A percentile compares a stretch with the other conserved stretches of the same genome.
phyloP scores from a whole-genome alignment of 2,113 vertebrate genomes.

The Tor tambroides region DNA sequence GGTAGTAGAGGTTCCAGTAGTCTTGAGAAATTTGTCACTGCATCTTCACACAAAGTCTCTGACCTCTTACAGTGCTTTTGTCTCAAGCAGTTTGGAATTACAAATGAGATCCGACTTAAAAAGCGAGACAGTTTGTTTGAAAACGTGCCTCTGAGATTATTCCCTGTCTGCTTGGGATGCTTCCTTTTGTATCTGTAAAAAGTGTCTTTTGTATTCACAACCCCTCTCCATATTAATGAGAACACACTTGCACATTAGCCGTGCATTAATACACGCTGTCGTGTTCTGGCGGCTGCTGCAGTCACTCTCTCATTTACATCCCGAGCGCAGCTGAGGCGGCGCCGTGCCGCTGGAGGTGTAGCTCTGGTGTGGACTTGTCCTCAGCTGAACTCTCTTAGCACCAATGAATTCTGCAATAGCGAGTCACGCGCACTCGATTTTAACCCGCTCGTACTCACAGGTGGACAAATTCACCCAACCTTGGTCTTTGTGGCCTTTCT shows the following conservation, averaged over 20 bases:
- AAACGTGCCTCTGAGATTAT: constrained; percentile 16
- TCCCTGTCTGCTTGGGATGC: constrained; percentile 10
- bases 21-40: not conserved
- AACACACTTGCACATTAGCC: constrained; percentile 37
- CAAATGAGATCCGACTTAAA: constrained; percentile 20
- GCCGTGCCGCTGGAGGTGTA: constrained; percentile 2
- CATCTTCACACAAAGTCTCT: not conserved
- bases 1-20: not conserved
- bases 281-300: constrained; percentile 33
- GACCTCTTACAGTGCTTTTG: not conserved
- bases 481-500: constrained; percentile 44
- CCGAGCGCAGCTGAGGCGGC: constrained; percentile 18
- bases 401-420: not conserved
- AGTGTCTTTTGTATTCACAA: constrained; percentile 21
- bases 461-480: constrained; percentile 24
- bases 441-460: constrained; percentile 26
- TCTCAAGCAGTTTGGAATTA: not conserved
- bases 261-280: constrained; percentile 30
- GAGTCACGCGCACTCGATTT: not conserved
- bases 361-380: constrained; percentile 28
- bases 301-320: constrained; percentile 40
- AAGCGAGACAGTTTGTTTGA: constrained; percentile 4
- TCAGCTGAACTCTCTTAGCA: constrained; percentile 26
- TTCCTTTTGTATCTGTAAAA: not conserved
- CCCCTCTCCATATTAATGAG: constrained; percentile 36